Base-by-base conservation (phyloP, 2,113 vertebrate species). In the Lanius ludovicianus region DNA sequence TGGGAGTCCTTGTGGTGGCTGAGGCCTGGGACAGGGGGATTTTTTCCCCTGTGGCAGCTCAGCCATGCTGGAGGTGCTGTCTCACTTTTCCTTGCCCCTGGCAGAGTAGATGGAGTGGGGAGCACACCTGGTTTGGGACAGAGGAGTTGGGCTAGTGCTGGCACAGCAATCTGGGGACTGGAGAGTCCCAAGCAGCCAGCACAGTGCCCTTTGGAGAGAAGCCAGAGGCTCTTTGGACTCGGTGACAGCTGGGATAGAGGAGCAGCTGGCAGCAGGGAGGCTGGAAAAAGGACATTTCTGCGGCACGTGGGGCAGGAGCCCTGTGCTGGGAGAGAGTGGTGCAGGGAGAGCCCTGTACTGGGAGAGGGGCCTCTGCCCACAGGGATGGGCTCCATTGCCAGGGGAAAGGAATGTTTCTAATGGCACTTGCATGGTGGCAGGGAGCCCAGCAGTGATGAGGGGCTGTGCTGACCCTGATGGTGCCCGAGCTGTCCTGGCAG, bases 1-100 rank as follows among this genome's bases (percentile, higher is more conserved):
- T 16, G 1, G 0, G 16, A 22, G n/a, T 8, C 2, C 3, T 5
- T 2, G 2, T 15, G 60, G 22, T 9, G 3, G 47, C 13, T 5
- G n/a, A 27, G 46, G 44, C 35, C 41, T 31, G 53, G 5, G 15
- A 9, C 13, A 8, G 41, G 11, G 30, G 59, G 31, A 3, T 2
- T 57, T 57, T 64, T 37, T 42, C 27, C 30, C 13, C 62, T 18
- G 4, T 2, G 23, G 14, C 6, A 20, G 14, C 37, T 0, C 4
- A 17, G 60, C 10, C 42, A 1, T 21, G 55, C 74, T 5, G 30
- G 20, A 13, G 12, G 37, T 2, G 2, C 42, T 28, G 62, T 8
- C 13, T 6, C 8, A 5, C 67, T 2, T 7, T 2, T 10, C 28
- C 19, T 15, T 11, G 0, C 9, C 31, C 6, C 27, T 10, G 44